Conservation (phyloP, 2,113 vertebrate genomes). For the Accipiter cooperii region DNA sequence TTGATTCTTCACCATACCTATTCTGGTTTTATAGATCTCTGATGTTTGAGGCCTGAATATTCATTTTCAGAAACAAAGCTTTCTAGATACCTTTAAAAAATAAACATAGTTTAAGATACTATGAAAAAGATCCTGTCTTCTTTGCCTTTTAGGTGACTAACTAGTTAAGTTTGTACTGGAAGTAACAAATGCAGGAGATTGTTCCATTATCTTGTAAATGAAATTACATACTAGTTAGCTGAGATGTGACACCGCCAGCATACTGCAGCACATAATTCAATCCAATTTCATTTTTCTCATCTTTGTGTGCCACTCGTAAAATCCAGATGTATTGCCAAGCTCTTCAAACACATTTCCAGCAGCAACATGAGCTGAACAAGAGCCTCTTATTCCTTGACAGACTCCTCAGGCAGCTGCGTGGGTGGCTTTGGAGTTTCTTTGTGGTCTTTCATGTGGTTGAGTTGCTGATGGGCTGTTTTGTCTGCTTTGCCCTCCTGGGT, state of each 20-base stretch:
- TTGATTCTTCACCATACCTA: neutral
- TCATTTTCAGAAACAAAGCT: neutral
- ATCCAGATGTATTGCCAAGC: constrained; percentile 37
- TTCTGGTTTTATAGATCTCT: neutral
- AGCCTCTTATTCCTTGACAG: constrained; percentile 56
- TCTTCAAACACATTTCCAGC: constrained; percentile 60
- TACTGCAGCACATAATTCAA: neutral
- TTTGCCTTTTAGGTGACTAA: neutral
- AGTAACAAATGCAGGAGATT: neutral
- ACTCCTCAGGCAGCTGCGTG: constrained; percentile 52
- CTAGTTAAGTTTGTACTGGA: neutral
- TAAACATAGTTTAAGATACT: neutral
- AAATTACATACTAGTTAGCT: neutral
- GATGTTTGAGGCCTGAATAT: neutral
- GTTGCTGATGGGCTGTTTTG: constrained; percentile 63
- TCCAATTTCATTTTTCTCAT: constrained; percentile 48
- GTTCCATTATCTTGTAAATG: constrained; percentile 5
- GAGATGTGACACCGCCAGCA: neutral
- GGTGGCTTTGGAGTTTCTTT: constrained; percentile 50
- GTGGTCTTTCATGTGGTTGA: constrained; percentile 68
- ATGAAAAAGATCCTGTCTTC: neutral
- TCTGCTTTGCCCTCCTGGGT: constrained; percentile 45
- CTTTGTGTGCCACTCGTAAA: constrained; percentile 51
- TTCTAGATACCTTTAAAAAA: neutral
- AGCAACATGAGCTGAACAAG: constrained; percentile 30